These are phyloP conservation scores for Nemotelus pantherinus DNA, from an alignment of 2,888 invertebrate species.

Conservation along the genomic window DNA sequence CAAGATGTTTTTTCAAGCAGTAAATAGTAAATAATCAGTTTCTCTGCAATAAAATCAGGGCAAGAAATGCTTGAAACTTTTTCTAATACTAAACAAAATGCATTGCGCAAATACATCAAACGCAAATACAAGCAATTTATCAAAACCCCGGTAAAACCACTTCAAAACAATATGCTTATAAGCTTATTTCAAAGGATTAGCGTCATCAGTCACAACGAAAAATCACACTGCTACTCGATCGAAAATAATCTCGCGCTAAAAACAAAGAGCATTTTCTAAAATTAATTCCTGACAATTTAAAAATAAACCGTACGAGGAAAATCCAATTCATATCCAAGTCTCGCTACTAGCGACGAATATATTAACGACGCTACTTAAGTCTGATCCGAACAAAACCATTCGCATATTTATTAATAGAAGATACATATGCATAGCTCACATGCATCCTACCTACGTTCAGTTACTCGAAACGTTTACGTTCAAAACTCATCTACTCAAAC, in stretches of 20 bases:
- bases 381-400: too few relatives aligned
- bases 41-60: too few relatives aligned
- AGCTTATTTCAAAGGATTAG: too few relatives aligned
- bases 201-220: too few relatives aligned
- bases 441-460: neutral
- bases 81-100: too few relatives aligned
- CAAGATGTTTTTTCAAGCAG: too few relatives aligned
- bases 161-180: too few relatives aligned
- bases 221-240: neutral
- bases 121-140: too few relatives aligned
- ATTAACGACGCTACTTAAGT: neutral
- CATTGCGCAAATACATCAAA: too few relatives aligned
- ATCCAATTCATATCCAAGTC: slow-evolving; percentile 20
- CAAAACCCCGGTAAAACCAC: too few relatives aligned
- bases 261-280: slow-evolving; percentile 34
- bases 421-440: neutral
- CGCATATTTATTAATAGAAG: neutral
- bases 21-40: too few relatives aligned
- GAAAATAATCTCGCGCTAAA: slow-evolving; percentile 7
- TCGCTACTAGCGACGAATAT: neutral
- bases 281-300: slow-evolving; percentile 13
- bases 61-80: too few relatives aligned
- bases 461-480: neutral
- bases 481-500: neutral
- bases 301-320: slow-evolving; percentile 7